Base-by-base conservation (phyloP, 2,888 invertebrate genomes). In the Tiphia femorata region DNA sequence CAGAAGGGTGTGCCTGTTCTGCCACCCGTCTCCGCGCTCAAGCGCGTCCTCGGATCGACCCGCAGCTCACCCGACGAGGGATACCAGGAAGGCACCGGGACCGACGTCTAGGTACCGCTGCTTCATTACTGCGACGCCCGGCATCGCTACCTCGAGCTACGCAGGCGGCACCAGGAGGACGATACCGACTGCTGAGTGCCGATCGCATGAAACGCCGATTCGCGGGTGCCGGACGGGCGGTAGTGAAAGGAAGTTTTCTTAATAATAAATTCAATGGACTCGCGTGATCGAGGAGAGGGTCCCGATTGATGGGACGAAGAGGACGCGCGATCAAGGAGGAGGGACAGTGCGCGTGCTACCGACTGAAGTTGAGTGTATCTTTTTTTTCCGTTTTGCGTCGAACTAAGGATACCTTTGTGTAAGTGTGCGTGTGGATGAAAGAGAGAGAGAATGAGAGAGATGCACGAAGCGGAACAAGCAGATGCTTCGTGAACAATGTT, bases 21-120 rank as follows among this genome's bases (percentile, higher is more conserved):
- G 78, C 94, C 93, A 23, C 95, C 94, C 17, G 94, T 94, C 37
- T 91, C 93, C 57, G 93, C 93, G 64, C 87, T 94, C 67, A 95
- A 95, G 84, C 90, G 94, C 64, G 94, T 92, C 58, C 88, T 94
- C 64, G 91, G 91, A 72, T 92, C 91, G 84, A 92, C 90, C 75
- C 90, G 95, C 79, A 94, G 93, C 82, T 92, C 95, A 19, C 92
- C 94, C 35, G 96, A 96, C 79, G 95, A 96, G 84, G 94, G 94
- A 62, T 95, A 95, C 83, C 95, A 95, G 84, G 95, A 95, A 85
- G 95, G 95, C 77, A 94, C 94, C 84, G 95, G 95, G 70, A 95
- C 95, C 70, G 95, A 95, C 85, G 95, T 95, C 84, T 95, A 92
- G 87, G 81, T 79, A 69, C 76, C 78, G 77, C 70, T 80, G 61